Conservation (phyloP, 53 echinoderm and acorn worm species). For the Stichopus horrens region DNA sequence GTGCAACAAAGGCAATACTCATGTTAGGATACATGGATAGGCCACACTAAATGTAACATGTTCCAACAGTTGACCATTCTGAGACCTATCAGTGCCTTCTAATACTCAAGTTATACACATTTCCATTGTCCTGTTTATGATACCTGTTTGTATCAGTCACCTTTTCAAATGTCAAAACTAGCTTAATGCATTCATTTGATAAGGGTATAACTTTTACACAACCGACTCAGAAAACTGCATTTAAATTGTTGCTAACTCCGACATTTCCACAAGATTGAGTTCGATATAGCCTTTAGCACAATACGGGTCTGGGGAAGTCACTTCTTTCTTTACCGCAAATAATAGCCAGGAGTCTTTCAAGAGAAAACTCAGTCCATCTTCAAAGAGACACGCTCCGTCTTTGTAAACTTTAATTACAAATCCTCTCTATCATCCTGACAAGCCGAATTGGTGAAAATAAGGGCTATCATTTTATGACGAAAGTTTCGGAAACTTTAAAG, state of each 20-base stretch:
- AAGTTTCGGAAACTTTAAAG: not conserved
- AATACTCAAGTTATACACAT: not conserved
- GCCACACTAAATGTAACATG: not conserved
- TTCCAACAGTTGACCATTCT: not conserved
- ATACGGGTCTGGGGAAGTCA: not conserved
- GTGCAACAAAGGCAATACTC: too few species aligned
- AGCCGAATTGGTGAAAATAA: conserved; percentile 3
- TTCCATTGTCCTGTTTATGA: not conserved
- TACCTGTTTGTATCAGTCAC: not conserved
- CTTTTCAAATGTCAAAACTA: not conserved
- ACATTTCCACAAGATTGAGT: not conserved
- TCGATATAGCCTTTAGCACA: conserved; percentile 3
- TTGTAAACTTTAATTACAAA: conserved; percentile 13
- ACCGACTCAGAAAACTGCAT: not conserved
- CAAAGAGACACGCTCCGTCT: conserved; percentile 14
- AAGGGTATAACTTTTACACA: not conserved
- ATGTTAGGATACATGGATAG: too few species aligned
- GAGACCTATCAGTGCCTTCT: too few species aligned
- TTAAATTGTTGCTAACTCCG: not conserved
- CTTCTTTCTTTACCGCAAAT: not conserved
- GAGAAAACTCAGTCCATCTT: not conserved
- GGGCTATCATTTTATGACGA: not conserved
- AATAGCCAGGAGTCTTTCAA: not conserved
- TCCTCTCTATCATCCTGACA: conserved; percentile 26
- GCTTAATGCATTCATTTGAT: not conserved